Evolutionary conservation across 2,113 vertebrate species (phyloP).

Genomic region (Noctilio leporinus): DNA sequence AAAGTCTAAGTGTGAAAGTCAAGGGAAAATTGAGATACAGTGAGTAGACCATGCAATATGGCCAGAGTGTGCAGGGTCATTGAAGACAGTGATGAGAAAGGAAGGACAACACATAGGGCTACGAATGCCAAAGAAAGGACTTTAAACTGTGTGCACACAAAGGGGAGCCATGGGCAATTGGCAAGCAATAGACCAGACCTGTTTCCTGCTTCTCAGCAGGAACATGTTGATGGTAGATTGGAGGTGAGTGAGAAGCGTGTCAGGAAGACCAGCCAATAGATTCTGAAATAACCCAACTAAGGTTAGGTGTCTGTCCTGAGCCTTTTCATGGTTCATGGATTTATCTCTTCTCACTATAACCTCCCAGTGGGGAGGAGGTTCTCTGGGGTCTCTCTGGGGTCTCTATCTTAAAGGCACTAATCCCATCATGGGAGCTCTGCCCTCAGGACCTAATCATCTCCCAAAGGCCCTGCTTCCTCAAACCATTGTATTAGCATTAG

Average conservation of each 20-base stretch:
- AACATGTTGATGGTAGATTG: accelerated
- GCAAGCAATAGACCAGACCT: neutral
- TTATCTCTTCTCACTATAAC: neutral
- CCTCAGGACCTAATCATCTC: neutral
- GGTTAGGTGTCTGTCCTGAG: neutral
- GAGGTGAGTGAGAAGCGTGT: neutral
- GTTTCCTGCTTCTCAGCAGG: neutral
- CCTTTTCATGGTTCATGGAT: neutral
- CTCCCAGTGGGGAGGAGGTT: neutral
- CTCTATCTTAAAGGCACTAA: neutral
- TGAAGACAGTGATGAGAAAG: neutral
- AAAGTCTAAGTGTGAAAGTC: neutral
- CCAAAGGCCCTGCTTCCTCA: neutral
- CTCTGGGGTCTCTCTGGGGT: neutral
- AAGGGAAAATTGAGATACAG: neutral
- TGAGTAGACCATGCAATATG: neutral
- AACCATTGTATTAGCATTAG: neutral
- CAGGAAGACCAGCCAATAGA: neutral
- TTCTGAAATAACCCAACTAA: neutral
- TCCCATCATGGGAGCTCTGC: neutral
- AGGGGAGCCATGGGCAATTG: no score
- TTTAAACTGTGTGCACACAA: accelerated
- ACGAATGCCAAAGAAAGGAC: neutral
- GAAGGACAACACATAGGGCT: neutral
- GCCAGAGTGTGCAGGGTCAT: neutral